Evolutionary conservation across 2,888 invertebrate genomes (phyloP).

Genomic region (Belgica antarctica): DNA sequence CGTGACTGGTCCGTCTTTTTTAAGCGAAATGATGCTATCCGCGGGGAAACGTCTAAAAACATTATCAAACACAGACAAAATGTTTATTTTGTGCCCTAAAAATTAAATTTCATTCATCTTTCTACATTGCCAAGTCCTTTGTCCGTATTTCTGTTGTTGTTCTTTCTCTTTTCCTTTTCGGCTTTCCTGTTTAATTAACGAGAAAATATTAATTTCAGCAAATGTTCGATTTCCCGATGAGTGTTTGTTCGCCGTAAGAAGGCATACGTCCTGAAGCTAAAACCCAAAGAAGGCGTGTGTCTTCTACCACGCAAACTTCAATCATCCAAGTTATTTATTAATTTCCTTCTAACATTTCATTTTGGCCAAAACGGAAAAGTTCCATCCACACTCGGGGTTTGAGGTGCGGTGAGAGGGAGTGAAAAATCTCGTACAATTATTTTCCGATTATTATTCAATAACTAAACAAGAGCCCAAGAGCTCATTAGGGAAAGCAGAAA

Average conservation of each 20-base stretch:
- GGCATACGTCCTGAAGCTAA: neutral
- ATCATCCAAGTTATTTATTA: neutral
- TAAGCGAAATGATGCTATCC: too few species aligned
- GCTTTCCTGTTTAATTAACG: neutral
- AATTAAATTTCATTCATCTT: too few species aligned
- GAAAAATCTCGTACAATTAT: neutral
- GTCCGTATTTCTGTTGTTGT: neutral
- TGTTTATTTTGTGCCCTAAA: too few species aligned
- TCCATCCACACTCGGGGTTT: neutral
- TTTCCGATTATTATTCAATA: constrained; percentile 21
- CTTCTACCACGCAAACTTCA: neutral
- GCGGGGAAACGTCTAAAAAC: too few species aligned
- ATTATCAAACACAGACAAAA: too few species aligned
- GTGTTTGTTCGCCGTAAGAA: neutral
- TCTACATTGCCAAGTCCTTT: neutral
- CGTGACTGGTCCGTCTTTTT: too few species aligned
- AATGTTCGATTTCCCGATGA: neutral
- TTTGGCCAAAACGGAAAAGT: neutral
- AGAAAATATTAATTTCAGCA: constrained; percentile 2
- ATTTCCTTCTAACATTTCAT: too few species aligned
- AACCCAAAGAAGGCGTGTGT: neutral
- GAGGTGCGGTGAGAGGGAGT: neutral
- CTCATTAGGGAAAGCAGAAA: constrained; percentile 4
- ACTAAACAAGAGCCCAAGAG: neutral
- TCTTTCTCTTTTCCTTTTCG: neutral